Evolutionary conservation across 2,113 vertebrate genomes (phyloP), one percentile per base, ranked within the genome.

Genomic region (Seriola aureovittata): DNA sequence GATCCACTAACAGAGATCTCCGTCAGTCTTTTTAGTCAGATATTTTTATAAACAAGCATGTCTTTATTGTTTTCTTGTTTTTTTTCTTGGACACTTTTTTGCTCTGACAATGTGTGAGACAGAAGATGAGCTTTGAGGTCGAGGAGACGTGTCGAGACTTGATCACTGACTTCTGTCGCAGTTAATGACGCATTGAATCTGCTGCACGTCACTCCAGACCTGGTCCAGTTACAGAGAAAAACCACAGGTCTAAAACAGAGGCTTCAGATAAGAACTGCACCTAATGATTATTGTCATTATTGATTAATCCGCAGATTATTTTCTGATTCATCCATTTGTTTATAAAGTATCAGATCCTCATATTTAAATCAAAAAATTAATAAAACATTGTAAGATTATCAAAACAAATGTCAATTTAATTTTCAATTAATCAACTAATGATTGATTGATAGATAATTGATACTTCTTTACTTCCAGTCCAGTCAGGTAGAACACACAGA

Each of bases 21-120:
- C 79, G 75, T 46, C 85, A 85, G 65, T 83, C 81, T 85, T 81
- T 89, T 91, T 89, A 89, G 87, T 91, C 90, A 89, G 87, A 86
- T 85, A 84, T 78, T 91, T 90, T 89, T 91, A 75, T 90, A 88
- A 73, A 75, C 85, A 52, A 74, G 64, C 80, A 88, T 62, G 69
- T 71, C 23, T 85, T 58, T 73, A n/a, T 72, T 72, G 19, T 58
- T 81, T 60, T 71, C 25, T 23, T 38, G n/a, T 64, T 70, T 91
- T 80, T 70, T 91, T 82, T 80, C 54, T 55, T 67, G 78, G 84
- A 90, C 69, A 64, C 64, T 84, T 90, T 85, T 87, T 78, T 89
- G 75, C 81, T 92, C 83, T 85, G 87, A 90, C 84, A 77, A 86
- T 83, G 66, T 86, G 71, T 78, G 73, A 36, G 78, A 77, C 13